phyloP scores from a whole-genome alignment of 2,113 vertebrate species.

The Electrona antarctica region DNA sequence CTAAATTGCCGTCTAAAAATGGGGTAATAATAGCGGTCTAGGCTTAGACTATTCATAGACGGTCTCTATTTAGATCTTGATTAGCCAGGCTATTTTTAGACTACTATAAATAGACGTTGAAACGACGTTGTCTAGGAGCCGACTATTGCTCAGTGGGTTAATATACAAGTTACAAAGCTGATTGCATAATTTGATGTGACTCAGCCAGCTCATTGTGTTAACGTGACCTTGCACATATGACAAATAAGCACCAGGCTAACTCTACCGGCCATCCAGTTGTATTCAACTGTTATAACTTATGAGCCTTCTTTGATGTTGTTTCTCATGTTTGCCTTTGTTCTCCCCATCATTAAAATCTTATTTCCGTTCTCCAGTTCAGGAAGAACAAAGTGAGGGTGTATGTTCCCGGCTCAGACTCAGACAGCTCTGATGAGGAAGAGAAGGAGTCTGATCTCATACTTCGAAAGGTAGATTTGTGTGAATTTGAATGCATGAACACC shows the following conservation, averaged over 20 bases:
- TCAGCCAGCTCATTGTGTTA: slow-evolving; percentile 6
- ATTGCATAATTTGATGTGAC: slow-evolving; percentile 14
- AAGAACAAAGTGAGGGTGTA: slow-evolving; percentile 68
- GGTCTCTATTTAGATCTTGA: no score
- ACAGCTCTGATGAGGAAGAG: slow-evolving; percentile 58
- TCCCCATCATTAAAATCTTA: not conserved
- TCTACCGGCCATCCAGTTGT: not conserved
- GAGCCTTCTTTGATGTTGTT: not conserved
- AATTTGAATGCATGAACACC: not conserved
- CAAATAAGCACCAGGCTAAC: not conserved
- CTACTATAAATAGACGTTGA: no score
- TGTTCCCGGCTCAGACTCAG: slow-evolving; percentile 54
- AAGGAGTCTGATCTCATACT: slow-evolving; percentile 63
- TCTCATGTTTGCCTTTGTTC: not conserved
- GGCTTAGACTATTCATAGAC: no score
- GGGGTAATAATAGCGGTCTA: no score
- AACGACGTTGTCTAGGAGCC: no score
- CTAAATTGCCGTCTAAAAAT: no score
- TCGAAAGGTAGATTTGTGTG: slow-evolving; percentile 59
- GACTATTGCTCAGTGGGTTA: not conserved
- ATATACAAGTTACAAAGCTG: not conserved
- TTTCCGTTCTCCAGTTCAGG: slow-evolving; percentile 53
- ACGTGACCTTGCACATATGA: slow-evolving; percentile 8
- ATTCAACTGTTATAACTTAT: not conserved
- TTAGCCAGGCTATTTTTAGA: no score